Conservation (phyloP, 2,888 invertebrate genomes). For the Lasioglossum morio region DNA sequence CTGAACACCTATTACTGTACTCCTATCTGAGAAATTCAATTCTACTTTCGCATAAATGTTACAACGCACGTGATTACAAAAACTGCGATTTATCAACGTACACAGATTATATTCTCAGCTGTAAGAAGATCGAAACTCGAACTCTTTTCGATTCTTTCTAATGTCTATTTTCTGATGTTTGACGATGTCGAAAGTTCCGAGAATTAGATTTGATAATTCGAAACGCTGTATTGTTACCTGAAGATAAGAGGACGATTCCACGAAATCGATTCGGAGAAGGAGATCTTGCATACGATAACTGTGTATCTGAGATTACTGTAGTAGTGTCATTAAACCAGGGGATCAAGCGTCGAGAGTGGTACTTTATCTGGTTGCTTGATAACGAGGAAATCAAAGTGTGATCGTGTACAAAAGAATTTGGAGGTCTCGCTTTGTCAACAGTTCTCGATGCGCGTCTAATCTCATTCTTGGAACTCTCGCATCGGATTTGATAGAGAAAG, state of each 20-base stretch:
- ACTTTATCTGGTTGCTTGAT: neutral
- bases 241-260: neutral
- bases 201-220: neutral
- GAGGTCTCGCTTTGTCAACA: neutral
- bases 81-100: too few species aligned
- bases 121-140: too few species aligned
- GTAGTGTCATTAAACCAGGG: neutral
- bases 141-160: too few species aligned
- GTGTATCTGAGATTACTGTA: neutral
- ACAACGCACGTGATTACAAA: too few species aligned
- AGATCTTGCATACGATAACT: neutral
- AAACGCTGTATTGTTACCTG: neutral
- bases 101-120: too few species aligned
- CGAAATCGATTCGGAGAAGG: neutral
- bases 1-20: too few species aligned
- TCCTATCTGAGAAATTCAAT: too few species aligned
- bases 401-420: neutral
- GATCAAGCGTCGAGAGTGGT: neutral
- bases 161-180: neutral
- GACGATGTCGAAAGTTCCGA: neutral
- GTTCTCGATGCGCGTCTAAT: neutral
- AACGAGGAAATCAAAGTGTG: slow-evolving; percentile 2
- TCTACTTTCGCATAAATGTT: too few species aligned
- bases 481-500: neutral
- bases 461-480: neutral